Conservation (phyloP, 1,140 invertebrate genomes). For the Drosophila willistoni region DNA sequence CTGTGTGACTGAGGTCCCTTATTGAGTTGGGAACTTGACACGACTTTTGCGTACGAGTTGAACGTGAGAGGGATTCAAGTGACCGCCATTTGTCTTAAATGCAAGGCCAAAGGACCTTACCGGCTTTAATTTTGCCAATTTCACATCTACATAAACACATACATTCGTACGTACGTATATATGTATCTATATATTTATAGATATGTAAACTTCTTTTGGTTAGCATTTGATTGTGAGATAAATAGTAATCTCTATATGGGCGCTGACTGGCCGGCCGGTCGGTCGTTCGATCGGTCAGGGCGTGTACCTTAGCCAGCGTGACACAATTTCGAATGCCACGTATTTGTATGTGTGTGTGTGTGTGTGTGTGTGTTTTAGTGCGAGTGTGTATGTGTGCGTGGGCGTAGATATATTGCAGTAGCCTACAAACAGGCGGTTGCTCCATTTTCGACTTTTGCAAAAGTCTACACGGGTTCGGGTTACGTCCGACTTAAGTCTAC, state of each 20-base stretch:
- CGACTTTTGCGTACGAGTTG: conserved; percentile 52
- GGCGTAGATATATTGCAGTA: conserved; percentile 34
- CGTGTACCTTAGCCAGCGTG: conserved; percentile 45
- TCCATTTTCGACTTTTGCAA: conserved; percentile 25
- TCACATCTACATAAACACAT: background rate
- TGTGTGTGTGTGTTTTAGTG: conserved; percentile 11
- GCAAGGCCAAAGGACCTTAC: background rate
- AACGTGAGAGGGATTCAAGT: conserved; percentile 44
- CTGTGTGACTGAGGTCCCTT: conserved; percentile 20
- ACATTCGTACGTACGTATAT: background rate
- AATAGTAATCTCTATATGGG: conserved; percentile 13
- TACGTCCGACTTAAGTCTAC: conserved; percentile 40
- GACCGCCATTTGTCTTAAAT: conserved; percentile 28
- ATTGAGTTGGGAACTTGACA: conserved; percentile 55
- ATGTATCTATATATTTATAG: background rate
- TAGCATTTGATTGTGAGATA: background rate
- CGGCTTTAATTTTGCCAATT: conserved; percentile 8
- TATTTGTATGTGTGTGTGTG: conserved; percentile 7
- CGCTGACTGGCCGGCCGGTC: conserved; percentile 22
- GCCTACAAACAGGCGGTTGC: conserved; percentile 15
- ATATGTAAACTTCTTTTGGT: background rate
- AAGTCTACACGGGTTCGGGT: conserved; percentile 41
- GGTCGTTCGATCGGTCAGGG: conserved; percentile 28
- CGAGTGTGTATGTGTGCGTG: conserved; percentile 6
- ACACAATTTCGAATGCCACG: conserved; percentile 47